These are phyloP conservation scores for Caenorhabditis remanei DNA, from an alignment of 1,140 invertebrate genomes.

Conservation along the genomic window DNA sequence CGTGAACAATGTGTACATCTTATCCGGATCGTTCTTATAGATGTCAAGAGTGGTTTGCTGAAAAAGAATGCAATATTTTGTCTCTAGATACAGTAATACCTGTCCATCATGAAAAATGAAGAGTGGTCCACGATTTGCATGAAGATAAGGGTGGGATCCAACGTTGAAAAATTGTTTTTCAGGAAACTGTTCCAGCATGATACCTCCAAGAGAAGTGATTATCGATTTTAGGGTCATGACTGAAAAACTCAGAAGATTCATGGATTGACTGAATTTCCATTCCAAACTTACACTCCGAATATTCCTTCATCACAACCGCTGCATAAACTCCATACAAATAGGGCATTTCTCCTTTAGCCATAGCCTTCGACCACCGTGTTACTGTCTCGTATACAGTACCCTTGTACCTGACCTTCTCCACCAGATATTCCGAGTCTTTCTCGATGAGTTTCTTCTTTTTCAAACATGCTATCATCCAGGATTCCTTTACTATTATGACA, in stretches of 20 bases:
- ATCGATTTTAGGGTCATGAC: background rate
- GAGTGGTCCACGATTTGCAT: background rate
- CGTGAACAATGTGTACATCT: constrained; percentile 23
- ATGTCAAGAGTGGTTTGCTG: background rate
- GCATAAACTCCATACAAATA: constrained; percentile 23
- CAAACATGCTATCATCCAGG: constrained; percentile 18
- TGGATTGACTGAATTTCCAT: background rate
- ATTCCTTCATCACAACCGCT: background rate
- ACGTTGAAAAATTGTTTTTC: background rate
- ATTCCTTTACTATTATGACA: background rate
- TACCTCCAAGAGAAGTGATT: background rate
- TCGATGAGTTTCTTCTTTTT: background rate
- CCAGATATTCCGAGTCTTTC: background rate
- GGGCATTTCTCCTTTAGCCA: constrained; percentile 25
- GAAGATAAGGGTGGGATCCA: constrained; percentile 26
- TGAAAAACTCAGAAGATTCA: background rate
- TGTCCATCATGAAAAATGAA: constrained; percentile 17
- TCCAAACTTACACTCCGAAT: background rate
- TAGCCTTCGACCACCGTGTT: background rate
- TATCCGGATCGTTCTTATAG: constrained; percentile 6
- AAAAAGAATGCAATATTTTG: too few relatives aligned
- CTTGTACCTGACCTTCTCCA: constrained; percentile 13
- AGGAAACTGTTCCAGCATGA: background rate
- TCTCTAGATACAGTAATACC: background rate
- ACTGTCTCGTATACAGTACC: background rate